Conservation (phyloP, 1,140 invertebrate genomes). For the Drusus annulatus region DNA sequence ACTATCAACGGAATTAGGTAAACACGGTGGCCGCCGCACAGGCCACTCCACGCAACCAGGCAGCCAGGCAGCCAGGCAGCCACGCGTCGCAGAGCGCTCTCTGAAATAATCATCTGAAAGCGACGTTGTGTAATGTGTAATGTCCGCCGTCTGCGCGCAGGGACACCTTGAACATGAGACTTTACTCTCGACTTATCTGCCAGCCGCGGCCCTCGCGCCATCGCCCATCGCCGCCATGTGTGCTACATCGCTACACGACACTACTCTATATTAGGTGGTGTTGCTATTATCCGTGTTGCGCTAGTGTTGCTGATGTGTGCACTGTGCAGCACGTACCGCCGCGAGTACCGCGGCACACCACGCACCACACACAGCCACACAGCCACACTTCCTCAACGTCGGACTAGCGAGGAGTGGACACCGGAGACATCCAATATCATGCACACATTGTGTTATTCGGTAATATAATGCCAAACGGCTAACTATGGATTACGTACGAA, state of each 20-base stretch:
- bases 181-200: conserved; percentile 34
- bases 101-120: conserved; percentile 25
- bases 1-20: conserved; percentile 42
- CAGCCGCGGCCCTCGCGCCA: conserved; percentile 21
- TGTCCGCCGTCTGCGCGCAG: not conserved
- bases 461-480: too few relatives aligned
- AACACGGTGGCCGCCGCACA: conserved; percentile 16
- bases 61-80: not conserved
- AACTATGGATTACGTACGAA: too few relatives aligned
- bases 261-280: not conserved
- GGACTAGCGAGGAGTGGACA: not conserved
- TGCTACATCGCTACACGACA: not conserved
- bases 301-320: too few relatives aligned
- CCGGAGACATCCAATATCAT: conserved; percentile 12
- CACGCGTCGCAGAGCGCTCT: conserved; percentile 19
- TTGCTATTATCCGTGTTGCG: too few relatives aligned
- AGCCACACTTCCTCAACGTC: not conserved
- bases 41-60: not conserved
- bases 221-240: conserved; percentile 29
- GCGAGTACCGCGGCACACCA: too few relatives aligned
- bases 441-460: not conserved
- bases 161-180: conserved; percentile 34
- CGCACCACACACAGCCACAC: conserved; percentile 6
- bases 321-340: too few relatives aligned
- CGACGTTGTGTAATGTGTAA: conserved; percentile 26